Evolutionary conservation across 2,797 vertebrate species (phyloP).

Genomic region (Cephalopachus bancanus): DNA sequence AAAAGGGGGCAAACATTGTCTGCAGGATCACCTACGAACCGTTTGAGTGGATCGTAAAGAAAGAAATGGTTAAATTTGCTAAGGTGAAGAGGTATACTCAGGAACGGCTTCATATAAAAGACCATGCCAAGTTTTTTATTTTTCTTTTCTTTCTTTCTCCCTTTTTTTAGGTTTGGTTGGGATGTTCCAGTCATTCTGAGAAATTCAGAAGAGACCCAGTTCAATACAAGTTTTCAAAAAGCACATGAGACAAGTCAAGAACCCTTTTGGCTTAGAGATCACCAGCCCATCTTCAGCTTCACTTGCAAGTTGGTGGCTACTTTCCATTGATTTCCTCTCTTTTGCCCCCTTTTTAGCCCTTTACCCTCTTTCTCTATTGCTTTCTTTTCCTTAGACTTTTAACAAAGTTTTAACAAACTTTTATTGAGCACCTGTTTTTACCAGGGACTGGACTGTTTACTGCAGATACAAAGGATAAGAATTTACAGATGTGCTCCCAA

Average conservation of each 20-base stretch:
- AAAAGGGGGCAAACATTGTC: background rate
- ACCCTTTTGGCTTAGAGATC: slow-evolving; percentile 95
- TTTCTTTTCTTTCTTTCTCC: slow-evolving; percentile 58
- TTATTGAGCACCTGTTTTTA: background rate
- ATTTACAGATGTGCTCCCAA: background rate
- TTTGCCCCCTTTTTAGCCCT: background rate
- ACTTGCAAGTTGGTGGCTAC: slow-evolving; percentile 90
- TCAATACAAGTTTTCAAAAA: slow-evolving; percentile 92
- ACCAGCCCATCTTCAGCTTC: slow-evolving; percentile 87
- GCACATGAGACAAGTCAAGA: slow-evolving; percentile 96
- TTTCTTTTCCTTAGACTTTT: slow-evolving; percentile 38
- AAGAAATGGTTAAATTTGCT: no score
- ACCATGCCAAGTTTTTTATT: no score
- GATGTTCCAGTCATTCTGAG: slow-evolving; percentile 96
- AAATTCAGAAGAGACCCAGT: slow-evolving; percentile 94
- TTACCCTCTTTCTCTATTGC: slow-evolving; percentile 53
- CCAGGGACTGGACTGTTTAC: background rate
- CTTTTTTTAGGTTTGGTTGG: slow-evolving; percentile 93
- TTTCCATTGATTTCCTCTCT: slow-evolving; percentile 24
- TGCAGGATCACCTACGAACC: no score
- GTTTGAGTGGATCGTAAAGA: no score
- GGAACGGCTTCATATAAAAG: no score
- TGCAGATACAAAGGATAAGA: background rate
- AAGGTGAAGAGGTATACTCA: no score
- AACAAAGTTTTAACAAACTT: slow-evolving; percentile 30